phyloP scores from a whole-genome alignment of 2,888 invertebrate species.

The Drymonia ruficornis region DNA sequence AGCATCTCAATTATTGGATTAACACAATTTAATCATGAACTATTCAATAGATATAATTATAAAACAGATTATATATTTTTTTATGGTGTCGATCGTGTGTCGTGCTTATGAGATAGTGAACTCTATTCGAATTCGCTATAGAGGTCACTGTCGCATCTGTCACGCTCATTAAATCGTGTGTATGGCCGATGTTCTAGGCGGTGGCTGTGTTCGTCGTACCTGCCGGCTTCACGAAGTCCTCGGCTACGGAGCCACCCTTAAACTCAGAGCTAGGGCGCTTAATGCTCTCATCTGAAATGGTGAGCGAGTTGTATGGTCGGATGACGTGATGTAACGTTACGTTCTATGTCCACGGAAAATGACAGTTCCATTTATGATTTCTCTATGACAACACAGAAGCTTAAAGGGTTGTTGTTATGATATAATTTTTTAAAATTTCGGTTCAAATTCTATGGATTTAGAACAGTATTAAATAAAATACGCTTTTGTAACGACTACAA shows the following conservation, averaged over 20 bases:
- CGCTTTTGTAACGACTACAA: constrained; percentile 37
- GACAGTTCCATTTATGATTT: constrained; percentile 10
- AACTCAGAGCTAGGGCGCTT: constrained; percentile 95
- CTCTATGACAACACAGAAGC: background rate
- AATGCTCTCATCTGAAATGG: constrained; percentile 89
- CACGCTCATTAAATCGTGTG: constrained; percentile 73
- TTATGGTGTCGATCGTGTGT: constrained; percentile 79
- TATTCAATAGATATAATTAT: constrained; percentile 79
- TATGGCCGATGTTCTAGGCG: constrained; percentile 78
- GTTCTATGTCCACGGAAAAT: constrained; percentile 65
- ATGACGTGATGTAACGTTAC: constrained; percentile 70
- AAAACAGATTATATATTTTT: constrained; percentile 81
- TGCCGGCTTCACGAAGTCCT: constrained; percentile 77
- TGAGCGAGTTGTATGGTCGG: constrained; percentile 78
- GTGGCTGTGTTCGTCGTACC: constrained; percentile 77
- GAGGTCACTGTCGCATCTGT: constrained; percentile 78
- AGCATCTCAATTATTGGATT: constrained; percentile 83
- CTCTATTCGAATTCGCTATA: constrained; percentile 52
- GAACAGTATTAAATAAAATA: constrained; percentile 42
- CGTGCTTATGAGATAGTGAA: constrained; percentile 77
- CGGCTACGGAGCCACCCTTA: constrained; percentile 86
- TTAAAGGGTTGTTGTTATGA: no score
- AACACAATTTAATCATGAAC: constrained; percentile 85
- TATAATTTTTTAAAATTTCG: no score
- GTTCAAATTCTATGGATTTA: constrained; percentile 31